phyloP scores from a whole-genome alignment of 2,113 vertebrate genomes.

The Megaceryle maxima region DNA sequence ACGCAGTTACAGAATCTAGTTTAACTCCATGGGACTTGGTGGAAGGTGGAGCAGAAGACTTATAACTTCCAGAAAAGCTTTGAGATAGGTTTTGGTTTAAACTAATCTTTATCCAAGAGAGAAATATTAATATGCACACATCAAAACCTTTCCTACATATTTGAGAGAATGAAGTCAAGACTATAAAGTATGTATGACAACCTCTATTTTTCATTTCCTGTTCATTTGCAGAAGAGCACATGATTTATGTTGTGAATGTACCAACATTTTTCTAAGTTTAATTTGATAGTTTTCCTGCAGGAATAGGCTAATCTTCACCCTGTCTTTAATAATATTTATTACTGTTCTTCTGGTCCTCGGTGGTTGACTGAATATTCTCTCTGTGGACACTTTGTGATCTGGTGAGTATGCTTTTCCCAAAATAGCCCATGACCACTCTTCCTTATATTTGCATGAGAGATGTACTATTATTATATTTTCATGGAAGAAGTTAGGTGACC shows the following conservation, averaged over 20 bases:
- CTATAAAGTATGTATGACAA: neutral
- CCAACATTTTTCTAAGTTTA: conserved; percentile 7
- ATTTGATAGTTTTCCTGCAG: neutral
- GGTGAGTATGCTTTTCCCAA: conserved; percentile 6
- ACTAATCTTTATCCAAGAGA: neutral
- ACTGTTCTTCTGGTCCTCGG: conserved; percentile 9
- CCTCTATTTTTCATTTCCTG: conserved; percentile 1
- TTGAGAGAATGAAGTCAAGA: neutral
- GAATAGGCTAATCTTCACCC: conserved; percentile 19
- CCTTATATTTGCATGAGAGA: neutral
- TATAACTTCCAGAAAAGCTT: neutral
- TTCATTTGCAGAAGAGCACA: neutral
- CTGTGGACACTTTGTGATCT: conserved; percentile 7
- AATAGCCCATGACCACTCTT: conserved; percentile 32
- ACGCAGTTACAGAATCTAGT: neutral
- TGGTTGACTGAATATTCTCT: conserved; percentile 21
- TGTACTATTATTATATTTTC: conserved; percentile 12
- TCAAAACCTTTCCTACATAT: neutral
- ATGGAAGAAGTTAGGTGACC: conserved; percentile 2
- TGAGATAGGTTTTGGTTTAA: neutral
- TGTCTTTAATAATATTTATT: conserved; percentile 44
- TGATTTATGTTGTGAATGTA: neutral
- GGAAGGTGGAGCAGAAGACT: neutral
- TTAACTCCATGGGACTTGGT: neutral
- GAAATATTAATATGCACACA: neutral